phyloP scores from a whole-genome alignment of 2,888 invertebrate species.

The Busseola fusca region DNA sequence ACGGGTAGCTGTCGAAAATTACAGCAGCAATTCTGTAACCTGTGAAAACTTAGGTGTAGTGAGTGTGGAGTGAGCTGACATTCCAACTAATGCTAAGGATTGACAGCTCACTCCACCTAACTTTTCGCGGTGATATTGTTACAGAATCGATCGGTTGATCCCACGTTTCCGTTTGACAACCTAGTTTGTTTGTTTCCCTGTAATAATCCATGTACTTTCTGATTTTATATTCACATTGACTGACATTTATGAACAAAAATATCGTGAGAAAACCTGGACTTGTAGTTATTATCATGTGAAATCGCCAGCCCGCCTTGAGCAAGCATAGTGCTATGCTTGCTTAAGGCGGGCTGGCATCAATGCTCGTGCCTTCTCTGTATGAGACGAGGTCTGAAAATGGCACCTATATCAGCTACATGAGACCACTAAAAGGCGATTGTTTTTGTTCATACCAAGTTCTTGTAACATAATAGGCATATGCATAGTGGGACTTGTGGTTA shows the following conservation, averaged over 20 bases:
- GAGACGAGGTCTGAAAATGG: background rate
- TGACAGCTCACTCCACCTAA: too few species aligned
- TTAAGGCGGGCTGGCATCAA: too few species aligned
- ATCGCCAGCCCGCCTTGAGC: background rate
- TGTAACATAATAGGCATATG: background rate
- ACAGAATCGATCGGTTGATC: too few species aligned
- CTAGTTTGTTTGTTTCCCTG: background rate
- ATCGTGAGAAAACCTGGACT: background rate
- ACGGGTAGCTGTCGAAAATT: background rate
- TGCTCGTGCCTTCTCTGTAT: background rate
- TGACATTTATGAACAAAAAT: too few species aligned
- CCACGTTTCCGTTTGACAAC: background rate
- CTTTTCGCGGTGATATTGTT: too few species aligned
- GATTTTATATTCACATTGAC: too few species aligned
- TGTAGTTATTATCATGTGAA: background rate
- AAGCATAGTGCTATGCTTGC: background rate
- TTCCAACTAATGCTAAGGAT: too few species aligned
- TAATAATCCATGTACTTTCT: background rate
- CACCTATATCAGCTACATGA: background rate
- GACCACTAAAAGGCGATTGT: slow-evolving; percentile 1
- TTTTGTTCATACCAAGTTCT: slow-evolving; percentile 22
- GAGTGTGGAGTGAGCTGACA: too few species aligned
- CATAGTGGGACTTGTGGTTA: too few species aligned
- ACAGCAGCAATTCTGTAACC: too few species aligned
- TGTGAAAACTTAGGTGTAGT: too few species aligned